A percentile compares a stretch with the other conserved stretches of the same genome.
Evolutionary conservation across 2,888 invertebrate species (phyloP).

Genomic region (Synergus japonicus): DNA sequence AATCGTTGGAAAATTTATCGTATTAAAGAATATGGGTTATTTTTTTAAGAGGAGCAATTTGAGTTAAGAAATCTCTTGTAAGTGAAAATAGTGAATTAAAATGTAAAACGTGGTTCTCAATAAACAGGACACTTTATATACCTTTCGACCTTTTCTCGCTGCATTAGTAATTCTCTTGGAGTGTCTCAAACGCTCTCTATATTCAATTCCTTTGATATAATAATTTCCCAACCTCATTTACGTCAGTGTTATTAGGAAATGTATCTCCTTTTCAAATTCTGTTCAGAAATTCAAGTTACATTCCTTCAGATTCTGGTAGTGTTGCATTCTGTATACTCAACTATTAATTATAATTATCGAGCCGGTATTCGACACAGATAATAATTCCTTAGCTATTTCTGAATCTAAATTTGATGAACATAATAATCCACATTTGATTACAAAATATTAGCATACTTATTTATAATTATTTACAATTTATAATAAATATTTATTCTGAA

Average conservation of each 20-base stretch:
- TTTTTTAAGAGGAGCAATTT: background rate
- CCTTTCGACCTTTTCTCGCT: background rate
- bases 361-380: background rate
- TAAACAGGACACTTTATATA: background rate
- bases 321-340: background rate
- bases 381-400: background rate
- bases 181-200: background rate
- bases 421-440: background rate
- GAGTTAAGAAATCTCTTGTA: background rate
- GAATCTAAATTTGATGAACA: background rate
- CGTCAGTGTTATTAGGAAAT: background rate
- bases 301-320: background rate
- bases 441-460: no score
- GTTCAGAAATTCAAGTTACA: background rate
- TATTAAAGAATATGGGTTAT: background rate
- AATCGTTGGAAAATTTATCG: no score
- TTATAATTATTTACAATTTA: no score
- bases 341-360: background rate
- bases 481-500: no score
- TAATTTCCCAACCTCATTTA: constrained; percentile 23
- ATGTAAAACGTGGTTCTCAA: background rate
- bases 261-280: background rate
- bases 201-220: constrained; percentile 15
- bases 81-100: background rate
- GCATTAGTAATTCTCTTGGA: constrained; percentile 2